These are phyloP conservation scores for Octonoba sinensis DNA, from an alignment of 2,888 invertebrate species.

Conservation along the genomic window DNA sequence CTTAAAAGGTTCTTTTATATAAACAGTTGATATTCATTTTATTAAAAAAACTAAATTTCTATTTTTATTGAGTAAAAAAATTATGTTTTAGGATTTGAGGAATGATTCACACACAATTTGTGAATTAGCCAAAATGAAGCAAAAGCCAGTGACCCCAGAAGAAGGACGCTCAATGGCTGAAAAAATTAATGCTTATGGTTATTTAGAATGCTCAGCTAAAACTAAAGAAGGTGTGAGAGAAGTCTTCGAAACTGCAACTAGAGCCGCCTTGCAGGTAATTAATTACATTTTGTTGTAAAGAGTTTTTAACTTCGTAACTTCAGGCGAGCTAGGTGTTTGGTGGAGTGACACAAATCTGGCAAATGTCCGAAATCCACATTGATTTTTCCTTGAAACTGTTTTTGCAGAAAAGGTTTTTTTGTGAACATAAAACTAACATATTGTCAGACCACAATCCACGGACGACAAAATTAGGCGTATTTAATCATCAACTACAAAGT, in stretches of 20 bases:
- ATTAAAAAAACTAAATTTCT: too few species aligned
- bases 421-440: too few species aligned
- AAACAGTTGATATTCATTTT: too few species aligned
- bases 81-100: slow-evolving; percentile 71
- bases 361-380: too few species aligned
- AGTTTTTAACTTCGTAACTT: background rate
- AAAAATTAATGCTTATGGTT: slow-evolving; percentile 97
- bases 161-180: slow-evolving; percentile 77
- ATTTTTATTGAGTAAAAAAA: too few species aligned
- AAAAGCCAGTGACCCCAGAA: slow-evolving; percentile 73
- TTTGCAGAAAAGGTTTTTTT: too few species aligned
- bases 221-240: slow-evolving; percentile 99
- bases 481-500: too few species aligned
- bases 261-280: slow-evolving; percentile 65
- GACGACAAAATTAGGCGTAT: too few species aligned
- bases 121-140: slow-evolving; percentile 74
- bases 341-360: too few species aligned
- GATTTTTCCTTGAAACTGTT: too few species aligned
- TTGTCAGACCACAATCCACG: too few species aligned
- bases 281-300: background rate
- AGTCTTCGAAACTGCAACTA: slow-evolving; percentile 98
- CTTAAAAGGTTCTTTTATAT: too few species aligned
- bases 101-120: slow-evolving; percentile 72
- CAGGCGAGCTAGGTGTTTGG: background rate
- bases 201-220: slow-evolving; percentile 99